phyloP scores from a whole-genome alignment of 2,113 vertebrate species.

The Tor tambroides region DNA sequence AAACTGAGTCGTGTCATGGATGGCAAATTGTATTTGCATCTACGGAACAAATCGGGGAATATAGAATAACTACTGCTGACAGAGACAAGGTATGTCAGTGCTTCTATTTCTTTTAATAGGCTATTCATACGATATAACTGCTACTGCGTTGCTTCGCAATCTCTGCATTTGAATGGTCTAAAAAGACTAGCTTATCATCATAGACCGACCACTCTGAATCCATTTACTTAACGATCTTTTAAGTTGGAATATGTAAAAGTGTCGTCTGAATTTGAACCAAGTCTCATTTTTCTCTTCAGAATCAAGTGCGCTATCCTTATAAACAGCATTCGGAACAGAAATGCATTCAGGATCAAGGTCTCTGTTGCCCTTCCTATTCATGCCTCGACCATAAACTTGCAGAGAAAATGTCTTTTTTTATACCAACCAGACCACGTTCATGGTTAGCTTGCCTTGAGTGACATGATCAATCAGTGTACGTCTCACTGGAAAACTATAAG shows the following conservation, averaged over 20 bases:
- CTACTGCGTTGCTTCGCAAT: conserved; percentile 1
- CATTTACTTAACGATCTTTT: neutral
- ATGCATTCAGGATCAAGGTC: neutral
- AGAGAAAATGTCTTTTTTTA: neutral
- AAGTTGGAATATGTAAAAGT: conserved; percentile 16
- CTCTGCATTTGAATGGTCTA: neutral
- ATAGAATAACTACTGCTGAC: conserved; percentile 81
- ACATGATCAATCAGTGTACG: neutral
- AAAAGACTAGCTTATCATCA: neutral
- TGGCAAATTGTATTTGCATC: conserved; percentile 81
- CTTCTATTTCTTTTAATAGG: conserved; percentile 22
- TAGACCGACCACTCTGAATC: neutral
- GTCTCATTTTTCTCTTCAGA: neutral
- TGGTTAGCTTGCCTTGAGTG: neutral
- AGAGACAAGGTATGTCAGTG: conserved; percentile 76
- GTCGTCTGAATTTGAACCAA: neutral
- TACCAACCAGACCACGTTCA: neutral
- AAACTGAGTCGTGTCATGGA: conserved; percentile 79
- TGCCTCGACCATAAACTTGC: neutral
- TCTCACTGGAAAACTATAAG: neutral
- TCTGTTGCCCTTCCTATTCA: neutral
- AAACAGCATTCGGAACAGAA: neutral
- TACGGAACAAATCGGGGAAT: conserved; percentile 76
- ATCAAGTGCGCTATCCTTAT: neutral
- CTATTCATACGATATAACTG: neutral